These are phyloP conservation scores for Fregata magnificens DNA, from an alignment of 2,113 vertebrate genomes.

Conservation along the genomic window DNA sequence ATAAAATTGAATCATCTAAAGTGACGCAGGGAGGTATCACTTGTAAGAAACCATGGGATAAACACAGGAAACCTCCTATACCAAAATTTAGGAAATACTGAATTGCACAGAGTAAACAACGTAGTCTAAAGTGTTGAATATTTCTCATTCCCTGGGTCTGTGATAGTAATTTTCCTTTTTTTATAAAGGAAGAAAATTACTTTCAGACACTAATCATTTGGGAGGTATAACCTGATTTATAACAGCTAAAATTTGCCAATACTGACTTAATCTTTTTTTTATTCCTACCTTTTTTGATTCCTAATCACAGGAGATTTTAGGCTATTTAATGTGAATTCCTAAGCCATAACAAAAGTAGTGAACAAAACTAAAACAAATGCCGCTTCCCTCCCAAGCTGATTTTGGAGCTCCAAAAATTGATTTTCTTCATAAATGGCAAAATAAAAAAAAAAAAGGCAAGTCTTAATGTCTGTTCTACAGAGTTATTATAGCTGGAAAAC, in stretches of 20 bases:
- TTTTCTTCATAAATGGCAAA: not conserved
- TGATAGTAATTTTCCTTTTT: not conserved
- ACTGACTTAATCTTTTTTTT: not conserved
- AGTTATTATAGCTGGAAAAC: not conserved
- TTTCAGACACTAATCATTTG: not conserved
- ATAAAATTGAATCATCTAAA: not conserved
- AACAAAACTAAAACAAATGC: not conserved
- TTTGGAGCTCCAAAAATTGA: not conserved
- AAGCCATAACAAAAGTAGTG: not conserved
- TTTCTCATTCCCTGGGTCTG: not conserved
- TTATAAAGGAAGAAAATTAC: not conserved
- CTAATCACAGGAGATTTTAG: not conserved
- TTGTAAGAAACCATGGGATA: not conserved
- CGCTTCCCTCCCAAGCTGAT: not conserved
- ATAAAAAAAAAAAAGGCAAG: not conserved
- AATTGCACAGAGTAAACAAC: not conserved
- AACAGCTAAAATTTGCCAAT: not conserved
- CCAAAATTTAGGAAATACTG: not conserved
- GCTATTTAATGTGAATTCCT: not conserved
- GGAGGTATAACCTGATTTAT: not conserved
- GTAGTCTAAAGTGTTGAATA: fast-evolving
- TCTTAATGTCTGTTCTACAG: not conserved
- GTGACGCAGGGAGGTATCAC: fast-evolving
- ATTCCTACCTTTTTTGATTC: not conserved
- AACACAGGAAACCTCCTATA: not conserved